These are phyloP conservation scores for Rhagophthalmus giganteus DNA, from an alignment of 2,888 invertebrate genomes.

Conservation along the genomic window DNA sequence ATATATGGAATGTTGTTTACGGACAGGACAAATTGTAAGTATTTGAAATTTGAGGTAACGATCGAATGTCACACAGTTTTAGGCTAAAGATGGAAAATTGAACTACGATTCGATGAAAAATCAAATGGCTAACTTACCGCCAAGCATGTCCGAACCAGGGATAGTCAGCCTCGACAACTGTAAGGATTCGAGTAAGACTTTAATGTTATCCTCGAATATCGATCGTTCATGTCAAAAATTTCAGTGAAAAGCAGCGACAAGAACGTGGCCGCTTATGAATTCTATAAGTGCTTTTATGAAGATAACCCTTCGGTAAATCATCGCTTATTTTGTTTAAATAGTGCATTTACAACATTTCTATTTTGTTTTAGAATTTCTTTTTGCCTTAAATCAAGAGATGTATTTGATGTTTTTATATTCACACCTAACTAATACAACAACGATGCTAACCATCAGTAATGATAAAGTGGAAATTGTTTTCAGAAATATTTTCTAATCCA, in stretches of 20 bases:
- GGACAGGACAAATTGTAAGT: conserved; percentile 58
- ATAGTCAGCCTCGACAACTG: conserved; percentile 1
- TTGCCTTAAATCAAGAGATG: conserved; percentile 1
- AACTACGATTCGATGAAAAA: conserved; percentile 6
- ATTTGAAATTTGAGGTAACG: too few species aligned
- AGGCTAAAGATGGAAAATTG: conserved; percentile 19
- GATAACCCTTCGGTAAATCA: conserved; percentile 20
- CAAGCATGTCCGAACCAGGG: not conserved
- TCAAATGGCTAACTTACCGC: conserved; percentile 16
- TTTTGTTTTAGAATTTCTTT: conserved; percentile 6
- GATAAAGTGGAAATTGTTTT: too few species aligned
- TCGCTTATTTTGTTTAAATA: not conserved
- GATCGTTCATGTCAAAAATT: too few species aligned
- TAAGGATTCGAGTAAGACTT: conserved; percentile 17
- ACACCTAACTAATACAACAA: too few species aligned
- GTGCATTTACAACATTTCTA: too few species aligned
- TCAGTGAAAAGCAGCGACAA: conserved; percentile 14
- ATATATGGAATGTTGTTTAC: conserved; percentile 57
- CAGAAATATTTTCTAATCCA: too few species aligned
- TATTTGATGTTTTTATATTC: not conserved
- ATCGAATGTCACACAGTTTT: conserved; percentile 2
- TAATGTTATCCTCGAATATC: too few species aligned
- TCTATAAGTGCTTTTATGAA: conserved; percentile 25
- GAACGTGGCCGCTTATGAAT: conserved; percentile 8
- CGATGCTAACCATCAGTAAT: too few species aligned